Conservation (phyloP, 2,888 invertebrate species). For the Laothoe populi region DNA sequence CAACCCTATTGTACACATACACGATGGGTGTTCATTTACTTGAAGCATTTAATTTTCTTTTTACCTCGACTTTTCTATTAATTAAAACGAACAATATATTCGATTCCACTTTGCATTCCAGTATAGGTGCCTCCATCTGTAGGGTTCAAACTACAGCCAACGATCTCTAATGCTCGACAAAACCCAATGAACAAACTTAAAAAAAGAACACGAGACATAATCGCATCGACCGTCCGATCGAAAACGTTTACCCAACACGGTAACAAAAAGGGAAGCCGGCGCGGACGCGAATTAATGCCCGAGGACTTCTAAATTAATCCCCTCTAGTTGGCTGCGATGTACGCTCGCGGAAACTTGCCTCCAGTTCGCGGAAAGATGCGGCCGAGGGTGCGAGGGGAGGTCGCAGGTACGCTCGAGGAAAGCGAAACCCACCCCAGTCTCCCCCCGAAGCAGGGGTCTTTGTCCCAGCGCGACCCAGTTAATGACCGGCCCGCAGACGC, state of each 20-base stretch:
- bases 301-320: constrained; percentile 76
- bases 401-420: constrained; percentile 49
- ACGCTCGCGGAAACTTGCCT: constrained; percentile 50
- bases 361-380: constrained; percentile 36
- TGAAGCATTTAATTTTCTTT: constrained; percentile 29
- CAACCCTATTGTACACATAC: neutral
- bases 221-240: constrained; percentile 59
- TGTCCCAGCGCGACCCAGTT: constrained; percentile 82
- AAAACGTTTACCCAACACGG: constrained; percentile 32
- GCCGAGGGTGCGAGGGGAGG: constrained; percentile 2
- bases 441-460: constrained; percentile 73
- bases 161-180: neutral
- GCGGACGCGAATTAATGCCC: constrained; percentile 64
- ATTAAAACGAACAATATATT: neutral
- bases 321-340: constrained; percentile 65
- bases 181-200: constrained; percentile 4
- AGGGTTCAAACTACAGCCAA: neutral
- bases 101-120: neutral
- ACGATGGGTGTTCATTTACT: constrained; percentile 12
- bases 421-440: constrained; percentile 74
- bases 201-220: constrained; percentile 48
- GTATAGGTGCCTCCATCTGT: no score
- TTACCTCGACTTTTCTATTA: constrained; percentile 27
- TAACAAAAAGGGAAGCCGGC: constrained; percentile 69
- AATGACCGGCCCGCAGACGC: constrained; percentile 82